phyloP scores from a whole-genome alignment of 2,113 vertebrate genomes.

The Zapornia atra region DNA sequence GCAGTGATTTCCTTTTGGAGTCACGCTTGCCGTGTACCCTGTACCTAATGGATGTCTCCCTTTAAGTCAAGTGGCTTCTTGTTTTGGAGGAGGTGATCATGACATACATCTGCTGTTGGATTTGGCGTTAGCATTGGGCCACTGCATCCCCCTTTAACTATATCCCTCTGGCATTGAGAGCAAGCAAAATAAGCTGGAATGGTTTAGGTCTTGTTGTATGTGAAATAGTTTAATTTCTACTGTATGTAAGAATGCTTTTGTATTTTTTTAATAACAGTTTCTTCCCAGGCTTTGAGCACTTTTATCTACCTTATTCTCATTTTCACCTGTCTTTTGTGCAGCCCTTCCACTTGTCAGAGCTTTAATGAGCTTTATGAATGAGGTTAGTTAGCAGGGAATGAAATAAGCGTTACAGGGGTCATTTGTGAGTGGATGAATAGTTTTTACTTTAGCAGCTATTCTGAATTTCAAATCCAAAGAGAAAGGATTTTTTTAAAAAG shows the following conservation, averaged over 20 bases:
- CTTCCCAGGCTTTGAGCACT: background rate
- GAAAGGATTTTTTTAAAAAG: background rate
- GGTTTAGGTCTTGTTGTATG: background rate
- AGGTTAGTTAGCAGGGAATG: conserved; percentile 3
- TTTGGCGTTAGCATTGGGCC: background rate
- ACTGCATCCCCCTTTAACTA: background rate
- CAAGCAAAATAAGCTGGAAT: background rate
- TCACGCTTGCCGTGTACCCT: background rate
- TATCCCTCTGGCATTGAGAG: background rate
- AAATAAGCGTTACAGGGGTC: background rate
- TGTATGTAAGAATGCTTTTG: background rate
- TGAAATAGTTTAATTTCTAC: background rate
- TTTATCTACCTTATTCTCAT: background rate
- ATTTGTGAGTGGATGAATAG: background rate
- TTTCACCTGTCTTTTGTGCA: background rate
- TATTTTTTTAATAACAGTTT: background rate
- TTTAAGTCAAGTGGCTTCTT: background rate
- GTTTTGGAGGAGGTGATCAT: background rate
- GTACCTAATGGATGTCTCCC: background rate
- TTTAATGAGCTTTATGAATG: conserved; percentile 34
- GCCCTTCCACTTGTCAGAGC: background rate
- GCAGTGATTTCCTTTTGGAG: background rate
- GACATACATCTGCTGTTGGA: background rate
- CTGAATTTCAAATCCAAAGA: background rate
- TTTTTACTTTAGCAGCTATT: background rate